These are phyloP conservation scores for Mustelus asterias DNA, from an alignment of 2,113 vertebrate species.

Conservation along the genomic window DNA sequence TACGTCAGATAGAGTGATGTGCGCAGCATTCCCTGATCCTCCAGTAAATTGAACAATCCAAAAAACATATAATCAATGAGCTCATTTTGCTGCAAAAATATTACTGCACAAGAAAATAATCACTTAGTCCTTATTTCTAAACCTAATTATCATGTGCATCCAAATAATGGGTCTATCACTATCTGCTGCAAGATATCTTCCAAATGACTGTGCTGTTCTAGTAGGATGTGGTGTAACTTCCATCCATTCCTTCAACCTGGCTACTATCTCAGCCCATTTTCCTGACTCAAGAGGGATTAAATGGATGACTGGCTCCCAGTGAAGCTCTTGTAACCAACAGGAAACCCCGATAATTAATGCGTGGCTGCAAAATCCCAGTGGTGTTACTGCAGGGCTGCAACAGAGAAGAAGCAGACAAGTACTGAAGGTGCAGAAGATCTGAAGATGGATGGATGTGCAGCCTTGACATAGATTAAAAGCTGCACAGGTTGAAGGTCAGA, in stretches of 20 bases:
- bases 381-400: not conserved
- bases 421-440: not conserved
- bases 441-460: not conserved
- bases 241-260: not conserved
- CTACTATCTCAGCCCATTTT: not conserved
- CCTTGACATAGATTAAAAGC: not conserved
- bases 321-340: not conserved
- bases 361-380: not conserved
- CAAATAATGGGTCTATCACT: not conserved
- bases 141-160: not conserved
- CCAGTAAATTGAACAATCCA: not conserved
- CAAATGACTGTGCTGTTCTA: not conserved
- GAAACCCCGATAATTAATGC: not conserved
- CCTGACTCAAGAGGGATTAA: not conserved
- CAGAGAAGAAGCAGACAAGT: not conserved
- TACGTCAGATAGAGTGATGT: not conserved
- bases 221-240: not conserved
- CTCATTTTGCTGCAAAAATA: not conserved
- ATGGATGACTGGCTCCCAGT: not conserved
- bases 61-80: not conserved
- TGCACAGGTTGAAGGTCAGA: not conserved
- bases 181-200: not conserved
- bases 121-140: not conserved
- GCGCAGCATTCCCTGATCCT: not conserved
- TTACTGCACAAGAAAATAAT: not conserved